A percentile compares a stretch with the other conserved stretches of the same genome.
phyloP scores from a whole-genome alignment of 2,888 invertebrate genomes.

The Hypomecis atomaria region DNA sequence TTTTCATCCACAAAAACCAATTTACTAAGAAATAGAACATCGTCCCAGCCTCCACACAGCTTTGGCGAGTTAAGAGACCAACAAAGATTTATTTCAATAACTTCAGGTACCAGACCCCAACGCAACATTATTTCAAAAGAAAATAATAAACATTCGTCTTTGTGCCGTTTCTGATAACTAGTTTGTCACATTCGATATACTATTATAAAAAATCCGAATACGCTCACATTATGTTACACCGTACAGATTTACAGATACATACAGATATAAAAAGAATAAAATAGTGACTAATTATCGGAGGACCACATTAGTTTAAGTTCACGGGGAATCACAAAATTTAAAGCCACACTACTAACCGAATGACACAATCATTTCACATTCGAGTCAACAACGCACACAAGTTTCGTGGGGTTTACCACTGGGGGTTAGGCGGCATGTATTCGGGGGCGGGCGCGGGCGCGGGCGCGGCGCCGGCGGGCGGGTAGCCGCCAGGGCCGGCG shows the following conservation, averaged over 20 bases:
- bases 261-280: conserved; percentile 44
- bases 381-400: conserved; percentile 33
- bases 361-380: conserved; percentile 19
- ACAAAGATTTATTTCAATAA: background rate
- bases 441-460: conserved; percentile 59
- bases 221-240: conserved; percentile 19
- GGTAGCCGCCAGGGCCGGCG: conserved; percentile 56
- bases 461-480: conserved; percentile 50
- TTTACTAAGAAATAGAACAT: too few relatives aligned
- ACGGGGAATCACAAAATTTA: conserved; percentile 45
- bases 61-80: too few relatives aligned
- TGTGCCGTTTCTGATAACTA: conserved; percentile 15
- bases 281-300: conserved; percentile 43
- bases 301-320: conserved; percentile 39
- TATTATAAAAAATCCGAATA: conserved; percentile 9
- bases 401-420: conserved; percentile 62
- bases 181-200: conserved; percentile 9
- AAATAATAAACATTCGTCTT: conserved; percentile 2
- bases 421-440: conserved; percentile 74
- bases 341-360: conserved; percentile 54
- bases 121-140: background rate
- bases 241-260: conserved; percentile 23
- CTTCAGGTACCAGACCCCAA: background rate
- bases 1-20: too few relatives aligned
- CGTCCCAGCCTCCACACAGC: too few relatives aligned